Base-by-base conservation (phyloP, 2,113 vertebrate genomes). In the Dicaeum eximium region DNA sequence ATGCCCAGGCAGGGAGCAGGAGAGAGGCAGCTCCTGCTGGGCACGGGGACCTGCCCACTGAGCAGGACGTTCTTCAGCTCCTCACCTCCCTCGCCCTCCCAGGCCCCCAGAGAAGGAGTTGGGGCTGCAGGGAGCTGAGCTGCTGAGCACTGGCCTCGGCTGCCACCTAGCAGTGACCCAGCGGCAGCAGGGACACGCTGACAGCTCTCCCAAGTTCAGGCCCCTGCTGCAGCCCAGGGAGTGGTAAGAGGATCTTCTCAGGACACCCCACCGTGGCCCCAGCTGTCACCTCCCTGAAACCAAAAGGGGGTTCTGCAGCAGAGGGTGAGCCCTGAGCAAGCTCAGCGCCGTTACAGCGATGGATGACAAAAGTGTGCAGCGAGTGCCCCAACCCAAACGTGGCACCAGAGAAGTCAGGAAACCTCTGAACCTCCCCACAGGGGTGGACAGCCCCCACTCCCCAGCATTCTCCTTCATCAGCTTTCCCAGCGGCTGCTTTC, bases 381-480 rank as follows among this genome's bases (percentile, higher is more conserved):
- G 5, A 54, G 10, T 38, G 40, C 35, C 9, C 13, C 0, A 1
- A 42, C 21, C 18, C n/a, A 54, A 33, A 45, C 0, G 2, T 2
- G 3, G 45, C 20, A 81, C 7, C 35, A 48, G 31, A 31, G 38
- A 71, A 20, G 12, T 27, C 30, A 37, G 45, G 35, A 44, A 58
- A 37, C 11, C 37, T 50, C 42, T 35, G 50, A 56, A n/a, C 2
- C 25, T 70, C n/a, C 44, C 24, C 0, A 0, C 8, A 54, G 58
- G 27, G 23, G 0, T 47, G n/a, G 19, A 72, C 18, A 66, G 38
- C 17, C 25, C 25, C 51, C 10, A 13, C 11, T 38, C 37, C 31
- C 31, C 19, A 57, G 10, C 38, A 35, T 73, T 65, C 65, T 48
- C 42, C 19, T 35, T 62, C 31, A 11, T 15, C 53, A 64, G 27